A percentile compares a stretch with the other conserved stretches of the same genome.
These are phyloP conservation scores for Leptopterna dolabrata DNA, from an alignment of 2,888 invertebrate species.

Conservation along the genomic window DNA sequence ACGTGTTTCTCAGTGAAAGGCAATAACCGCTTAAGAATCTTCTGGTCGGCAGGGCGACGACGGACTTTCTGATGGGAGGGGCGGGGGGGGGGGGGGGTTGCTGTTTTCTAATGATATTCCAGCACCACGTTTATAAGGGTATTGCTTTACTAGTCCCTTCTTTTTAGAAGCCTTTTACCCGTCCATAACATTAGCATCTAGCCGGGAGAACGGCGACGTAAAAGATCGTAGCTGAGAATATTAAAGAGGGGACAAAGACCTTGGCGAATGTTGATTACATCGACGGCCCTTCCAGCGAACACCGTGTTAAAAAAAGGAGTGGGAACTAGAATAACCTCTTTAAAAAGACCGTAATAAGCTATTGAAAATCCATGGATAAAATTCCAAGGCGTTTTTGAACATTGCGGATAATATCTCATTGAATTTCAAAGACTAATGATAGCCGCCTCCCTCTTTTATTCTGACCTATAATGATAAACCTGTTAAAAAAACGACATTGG, in stretches of 20 bases:
- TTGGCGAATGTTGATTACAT: background rate
- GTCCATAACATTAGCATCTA: constrained; percentile 35
- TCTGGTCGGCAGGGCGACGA: background rate
- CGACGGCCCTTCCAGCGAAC: background rate
- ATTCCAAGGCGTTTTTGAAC: too few species aligned
- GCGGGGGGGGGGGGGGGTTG: background rate
- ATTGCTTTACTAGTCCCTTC: background rate
- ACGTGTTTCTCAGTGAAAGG: background rate
- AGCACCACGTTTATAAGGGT: constrained; percentile 15
- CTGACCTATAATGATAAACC: too few species aligned
- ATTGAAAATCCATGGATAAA: too few species aligned
- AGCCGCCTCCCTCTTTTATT: too few species aligned
- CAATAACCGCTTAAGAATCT: background rate
- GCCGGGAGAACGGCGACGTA: background rate
- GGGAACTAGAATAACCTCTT: background rate
- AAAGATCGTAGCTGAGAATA: constrained; percentile 35
- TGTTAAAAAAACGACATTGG: too few species aligned
- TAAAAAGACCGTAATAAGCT: background rate
- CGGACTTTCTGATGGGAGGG: background rate
- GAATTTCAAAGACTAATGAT: too few species aligned
- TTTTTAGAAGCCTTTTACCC: background rate
- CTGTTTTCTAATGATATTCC: background rate
- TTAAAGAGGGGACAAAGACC: background rate
- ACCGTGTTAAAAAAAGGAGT: background rate
- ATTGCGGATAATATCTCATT: too few species aligned